Base-by-base conservation (phyloP, 1,140 invertebrate genomes). In the Wasmannia auropunctata region DNA sequence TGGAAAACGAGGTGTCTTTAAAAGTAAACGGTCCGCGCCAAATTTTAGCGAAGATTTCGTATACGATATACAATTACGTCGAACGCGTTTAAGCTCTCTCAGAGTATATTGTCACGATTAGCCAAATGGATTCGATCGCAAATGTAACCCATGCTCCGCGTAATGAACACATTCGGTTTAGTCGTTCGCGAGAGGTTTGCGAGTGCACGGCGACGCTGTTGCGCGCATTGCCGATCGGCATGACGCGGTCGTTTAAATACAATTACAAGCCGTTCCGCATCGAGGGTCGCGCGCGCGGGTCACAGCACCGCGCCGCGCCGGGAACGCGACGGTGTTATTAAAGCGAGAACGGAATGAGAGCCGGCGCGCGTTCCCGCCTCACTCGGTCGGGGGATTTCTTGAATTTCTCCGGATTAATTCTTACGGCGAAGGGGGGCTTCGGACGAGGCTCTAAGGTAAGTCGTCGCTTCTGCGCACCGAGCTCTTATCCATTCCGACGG, bases 391-490 rank as follows among this genome's bases (percentile, higher is more conserved):
- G n/a, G 43, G 58, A 85, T 85, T 85, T 85, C 81, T 75, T 76
- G 72, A 77, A 85, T 85, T 62, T 85, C 81, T 31, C 56, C 43
- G 58, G 72, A 75, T 77, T 85, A 85, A 85, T 85, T 77, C 72
- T 85, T 63, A 77, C 31, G 56, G 25, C 34, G 49, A n/a, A n/a
- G n/a, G n/a, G n/a, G 40, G 10, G 69, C 40, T 28, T 34, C 40
- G 43, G n/a, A 28, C 28, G 72, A 49, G n/a, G n/a, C 11, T 74
- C 54, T 34, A 63, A n/a, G 56, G 72, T 85, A 85, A 85, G 81
- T 77, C 43, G 81, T 63, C 43, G 81, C 16, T 77, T 63, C 58
- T 49, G 43, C 58, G 58, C 56, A n/a, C 81, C 28, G 56, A 74
- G n/a, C 65, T 34, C 69, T 85, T 49, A 63, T 86, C 84, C n/a